Percentiles rank a stretch among this genome's conserved stretches.
Evolutionary conservation across 37 sponge, comb jelly and placozoan species (phyloP).

Genomic region (Bolinopsis microptera): DNA sequence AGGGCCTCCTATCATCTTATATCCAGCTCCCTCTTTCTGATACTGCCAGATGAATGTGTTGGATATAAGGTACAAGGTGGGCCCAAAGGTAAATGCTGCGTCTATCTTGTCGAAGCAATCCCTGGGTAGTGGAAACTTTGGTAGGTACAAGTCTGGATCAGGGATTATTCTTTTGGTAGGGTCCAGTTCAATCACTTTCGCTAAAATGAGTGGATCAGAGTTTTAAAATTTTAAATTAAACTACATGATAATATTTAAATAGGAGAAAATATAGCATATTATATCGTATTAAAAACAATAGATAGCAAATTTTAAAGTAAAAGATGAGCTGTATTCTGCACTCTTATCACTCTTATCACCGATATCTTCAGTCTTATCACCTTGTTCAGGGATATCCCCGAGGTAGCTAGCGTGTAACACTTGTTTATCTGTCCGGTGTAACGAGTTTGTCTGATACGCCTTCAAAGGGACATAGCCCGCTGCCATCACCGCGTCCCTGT

Average conservation of each 20-base stretch:
- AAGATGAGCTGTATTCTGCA: too few relatives aligned
- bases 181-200: not conserved
- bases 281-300: too few relatives aligned
- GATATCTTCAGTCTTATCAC: too few relatives aligned
- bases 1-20: not conserved
- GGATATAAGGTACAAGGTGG: not conserved
- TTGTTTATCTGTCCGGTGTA: not conserved
- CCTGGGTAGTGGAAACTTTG: not conserved
- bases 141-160: not conserved
- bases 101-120: not conserved
- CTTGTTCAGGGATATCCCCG: not conserved
- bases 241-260: too few relatives aligned
- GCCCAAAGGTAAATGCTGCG: not conserved
- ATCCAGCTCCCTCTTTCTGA: not conserved
- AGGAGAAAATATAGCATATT: too few relatives aligned
- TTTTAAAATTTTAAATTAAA: too few relatives aligned
- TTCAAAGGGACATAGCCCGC: not conserved
- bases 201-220: not conserved
- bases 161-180: not conserved
- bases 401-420: not conserved
- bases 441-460: not conserved
- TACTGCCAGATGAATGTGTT: conserved; percentile 4
- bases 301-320: too few relatives aligned
- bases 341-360: too few relatives aligned
- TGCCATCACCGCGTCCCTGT: not conserved